phyloP scores from a whole-genome alignment of 2,113 vertebrate species.

The Pavo muticus region DNA sequence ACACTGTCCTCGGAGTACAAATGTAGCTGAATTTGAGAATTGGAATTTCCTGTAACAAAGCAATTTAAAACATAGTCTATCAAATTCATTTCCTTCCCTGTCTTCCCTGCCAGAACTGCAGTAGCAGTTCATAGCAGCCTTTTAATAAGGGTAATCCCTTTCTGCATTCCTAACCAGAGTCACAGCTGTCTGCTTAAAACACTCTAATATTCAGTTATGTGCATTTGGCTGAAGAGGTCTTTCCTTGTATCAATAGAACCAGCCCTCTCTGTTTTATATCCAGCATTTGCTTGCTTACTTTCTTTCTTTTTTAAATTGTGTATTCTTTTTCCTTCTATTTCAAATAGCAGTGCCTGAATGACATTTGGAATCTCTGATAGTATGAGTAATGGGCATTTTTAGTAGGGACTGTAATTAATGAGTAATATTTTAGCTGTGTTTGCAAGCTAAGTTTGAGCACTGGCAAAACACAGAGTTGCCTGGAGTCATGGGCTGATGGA shows the following conservation, averaged over 20 bases:
- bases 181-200: constrained; percentile 8
- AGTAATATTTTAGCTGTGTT: constrained; percentile 22
- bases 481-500: not conserved
- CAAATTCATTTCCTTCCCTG: not conserved
- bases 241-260: constrained; percentile 4
- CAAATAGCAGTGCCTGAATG: not conserved
- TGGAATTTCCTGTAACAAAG: not conserved
- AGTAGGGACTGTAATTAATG: not conserved
- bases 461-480: not conserved
- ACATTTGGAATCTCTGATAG: not conserved
- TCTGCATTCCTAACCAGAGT: not conserved
- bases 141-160: not conserved
- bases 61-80: not conserved
- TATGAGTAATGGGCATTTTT: not conserved
- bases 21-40: not conserved
- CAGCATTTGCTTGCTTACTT: not conserved
- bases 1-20: not conserved
- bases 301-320: not conserved
- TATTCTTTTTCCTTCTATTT: not conserved
- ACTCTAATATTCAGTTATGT: not conserved
- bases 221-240: constrained; percentile 37
- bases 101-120: not conserved
- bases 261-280: not conserved
- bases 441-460: not conserved
- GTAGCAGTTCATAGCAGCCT: not conserved